A percentile compares a stretch with the other conserved stretches of the same genome.
Conservation (phyloP, 2,113 vertebrate genomes). For the Rhea americana region DNA sequence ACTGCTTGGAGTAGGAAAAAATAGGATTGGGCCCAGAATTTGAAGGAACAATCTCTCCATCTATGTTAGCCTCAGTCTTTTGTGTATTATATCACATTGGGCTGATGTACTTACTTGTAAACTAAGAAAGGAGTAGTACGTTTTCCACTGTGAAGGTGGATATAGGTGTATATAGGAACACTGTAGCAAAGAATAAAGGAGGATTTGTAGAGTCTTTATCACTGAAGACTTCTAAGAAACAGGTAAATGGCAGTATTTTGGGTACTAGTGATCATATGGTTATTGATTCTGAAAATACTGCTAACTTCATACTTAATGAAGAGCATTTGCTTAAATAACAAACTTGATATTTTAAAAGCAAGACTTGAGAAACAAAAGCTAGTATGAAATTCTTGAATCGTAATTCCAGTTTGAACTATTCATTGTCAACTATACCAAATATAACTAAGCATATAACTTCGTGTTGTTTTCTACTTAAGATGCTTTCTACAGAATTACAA, state of each 20-base stretch:
- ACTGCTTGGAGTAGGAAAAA: background rate
- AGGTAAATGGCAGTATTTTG: background rate
- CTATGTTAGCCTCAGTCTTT: background rate
- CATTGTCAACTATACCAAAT: background rate
- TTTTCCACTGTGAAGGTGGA: background rate
- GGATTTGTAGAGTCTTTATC: background rate
- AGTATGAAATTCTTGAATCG: background rate
- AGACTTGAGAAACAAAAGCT: background rate
- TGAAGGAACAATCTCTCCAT: background rate
- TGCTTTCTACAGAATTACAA: background rate
- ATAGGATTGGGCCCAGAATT: background rate
- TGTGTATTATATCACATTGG: background rate
- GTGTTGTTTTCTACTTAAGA: background rate
- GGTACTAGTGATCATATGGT: background rate
- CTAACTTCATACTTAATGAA: background rate
- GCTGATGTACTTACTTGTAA: background rate
- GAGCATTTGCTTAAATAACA: background rate
- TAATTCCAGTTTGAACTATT: background rate
- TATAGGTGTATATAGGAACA: background rate
- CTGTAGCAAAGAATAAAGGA: background rate
- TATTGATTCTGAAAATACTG: background rate
- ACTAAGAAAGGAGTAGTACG: background rate
- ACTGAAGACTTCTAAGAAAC: background rate
- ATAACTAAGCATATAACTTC: background rate
- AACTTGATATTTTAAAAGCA: background rate